These are phyloP conservation scores for Cheilosia impressa DNA, from an alignment of 2,888 invertebrate genomes.

Conservation along the genomic window DNA sequence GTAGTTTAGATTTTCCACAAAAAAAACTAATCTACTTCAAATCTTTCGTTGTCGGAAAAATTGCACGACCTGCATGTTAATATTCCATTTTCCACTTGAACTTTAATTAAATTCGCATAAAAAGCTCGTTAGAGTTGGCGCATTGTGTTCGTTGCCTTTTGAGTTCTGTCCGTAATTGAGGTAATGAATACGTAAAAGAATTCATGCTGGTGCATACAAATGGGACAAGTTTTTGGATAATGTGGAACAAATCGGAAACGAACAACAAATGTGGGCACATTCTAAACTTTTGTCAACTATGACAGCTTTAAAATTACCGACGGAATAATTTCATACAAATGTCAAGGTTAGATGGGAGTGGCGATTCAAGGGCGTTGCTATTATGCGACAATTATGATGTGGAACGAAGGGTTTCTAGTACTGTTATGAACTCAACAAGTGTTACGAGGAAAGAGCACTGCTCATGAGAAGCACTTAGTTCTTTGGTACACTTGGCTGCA, in stretches of 20 bases:
- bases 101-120: conserved; percentile 60
- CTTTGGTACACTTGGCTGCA: too few species aligned
- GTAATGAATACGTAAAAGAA: conserved; percentile 47
- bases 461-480: too few species aligned
- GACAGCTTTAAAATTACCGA: not conserved
- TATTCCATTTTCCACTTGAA: conserved; percentile 25
- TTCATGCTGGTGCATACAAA: conserved; percentile 44
- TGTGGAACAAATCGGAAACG: not conserved
- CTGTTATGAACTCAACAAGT: too few species aligned
- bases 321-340: too few species aligned
- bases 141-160: not conserved
- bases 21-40: not conserved
- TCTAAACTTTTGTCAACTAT: not conserved
- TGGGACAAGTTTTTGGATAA: not conserved
- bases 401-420: too few species aligned
- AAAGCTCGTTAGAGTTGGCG: conserved; percentile 59
- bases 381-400: too few species aligned
- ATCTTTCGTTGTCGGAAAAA: not conserved
- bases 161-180: conserved; percentile 45
- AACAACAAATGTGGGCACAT: not conserved
- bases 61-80: conserved; percentile 20
- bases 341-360: too few species aligned
- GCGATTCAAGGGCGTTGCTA: too few species aligned
- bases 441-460: too few species aligned
- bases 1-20: conserved; percentile 27